These are phyloP conservation scores for Polyommatus icarus DNA, from an alignment of 2,888 invertebrate genomes.

Conservation along the genomic window DNA sequence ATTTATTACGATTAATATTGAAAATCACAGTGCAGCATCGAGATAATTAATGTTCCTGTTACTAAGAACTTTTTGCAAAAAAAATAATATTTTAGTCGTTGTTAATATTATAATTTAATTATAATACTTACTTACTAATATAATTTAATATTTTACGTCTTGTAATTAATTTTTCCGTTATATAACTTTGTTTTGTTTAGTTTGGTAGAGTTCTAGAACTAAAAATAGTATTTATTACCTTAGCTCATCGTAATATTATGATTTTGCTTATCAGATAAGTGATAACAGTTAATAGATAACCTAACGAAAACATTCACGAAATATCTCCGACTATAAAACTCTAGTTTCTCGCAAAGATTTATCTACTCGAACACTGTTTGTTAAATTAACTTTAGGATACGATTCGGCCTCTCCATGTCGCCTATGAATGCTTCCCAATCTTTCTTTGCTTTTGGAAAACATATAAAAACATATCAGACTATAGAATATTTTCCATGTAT, in stretches of 20 bases:
- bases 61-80: neutral
- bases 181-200: too few species aligned
- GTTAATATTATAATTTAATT: too few species aligned
- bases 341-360: neutral
- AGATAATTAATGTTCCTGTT: neutral
- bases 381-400: neutral
- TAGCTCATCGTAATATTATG: neutral
- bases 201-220: too few species aligned
- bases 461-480: too few species aligned
- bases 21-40: neutral
- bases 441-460: too few species aligned
- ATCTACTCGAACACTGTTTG: too few species aligned
- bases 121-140: too few species aligned
- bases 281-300: too few species aligned
- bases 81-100: neutral
- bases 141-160: too few species aligned
- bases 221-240: too few species aligned
- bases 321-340: neutral
- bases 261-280: neutral
- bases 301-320: neutral
- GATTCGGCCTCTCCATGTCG: neutral
- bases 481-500: too few species aligned
- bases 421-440: neutral
- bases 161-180: too few species aligned
- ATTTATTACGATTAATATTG: neutral